Percentiles rank a stretch among this genome's conserved stretches.
Evolutionary conservation across 2,888 invertebrate species (phyloP).

Genomic region (Lasioglossum pauxillum): DNA sequence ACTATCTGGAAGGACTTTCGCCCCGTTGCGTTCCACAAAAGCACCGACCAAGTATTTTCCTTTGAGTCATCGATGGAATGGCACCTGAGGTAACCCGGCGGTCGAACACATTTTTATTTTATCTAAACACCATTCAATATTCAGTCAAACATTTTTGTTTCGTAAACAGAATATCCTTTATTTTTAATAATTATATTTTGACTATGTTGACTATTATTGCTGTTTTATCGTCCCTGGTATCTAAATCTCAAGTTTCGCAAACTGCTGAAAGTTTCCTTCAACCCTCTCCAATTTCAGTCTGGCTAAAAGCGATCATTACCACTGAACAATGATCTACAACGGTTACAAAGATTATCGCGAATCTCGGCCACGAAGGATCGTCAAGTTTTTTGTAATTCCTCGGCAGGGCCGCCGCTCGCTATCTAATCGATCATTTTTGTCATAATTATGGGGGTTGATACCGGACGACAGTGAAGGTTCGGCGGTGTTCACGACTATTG

Average conservation of each 20-base stretch:
- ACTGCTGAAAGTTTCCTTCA: background rate
- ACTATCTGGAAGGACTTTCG: constrained; percentile 52
- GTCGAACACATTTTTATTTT: background rate
- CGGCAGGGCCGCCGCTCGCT: background rate
- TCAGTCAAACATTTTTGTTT: background rate
- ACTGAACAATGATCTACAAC: constrained; percentile 7
- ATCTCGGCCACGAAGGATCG: constrained; percentile 14
- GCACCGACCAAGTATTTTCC: background rate
- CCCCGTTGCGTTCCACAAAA: constrained; percentile 36
- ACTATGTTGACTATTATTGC: background rate
- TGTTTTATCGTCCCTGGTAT: background rate
- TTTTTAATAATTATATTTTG: background rate
- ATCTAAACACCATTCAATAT: background rate
- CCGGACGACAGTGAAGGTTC: constrained; percentile 21
- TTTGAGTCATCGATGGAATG: background rate
- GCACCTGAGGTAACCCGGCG: background rate
- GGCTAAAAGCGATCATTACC: background rate
- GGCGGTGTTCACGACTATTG: constrained; percentile 30
- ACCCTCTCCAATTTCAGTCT: background rate
- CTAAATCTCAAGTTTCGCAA: background rate
- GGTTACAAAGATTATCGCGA: constrained; percentile 25
- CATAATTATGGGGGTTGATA: constrained; percentile 31
- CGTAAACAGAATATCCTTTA: background rate
- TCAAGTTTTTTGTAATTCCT: constrained; percentile 32
- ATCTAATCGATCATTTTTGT: constrained; percentile 26